Percentiles rank a stretch among this genome's conserved stretches.
These are phyloP conservation scores for Neolamprologus longior DNA, from an alignment of 2,113 vertebrate species.

Conservation along the genomic window DNA sequence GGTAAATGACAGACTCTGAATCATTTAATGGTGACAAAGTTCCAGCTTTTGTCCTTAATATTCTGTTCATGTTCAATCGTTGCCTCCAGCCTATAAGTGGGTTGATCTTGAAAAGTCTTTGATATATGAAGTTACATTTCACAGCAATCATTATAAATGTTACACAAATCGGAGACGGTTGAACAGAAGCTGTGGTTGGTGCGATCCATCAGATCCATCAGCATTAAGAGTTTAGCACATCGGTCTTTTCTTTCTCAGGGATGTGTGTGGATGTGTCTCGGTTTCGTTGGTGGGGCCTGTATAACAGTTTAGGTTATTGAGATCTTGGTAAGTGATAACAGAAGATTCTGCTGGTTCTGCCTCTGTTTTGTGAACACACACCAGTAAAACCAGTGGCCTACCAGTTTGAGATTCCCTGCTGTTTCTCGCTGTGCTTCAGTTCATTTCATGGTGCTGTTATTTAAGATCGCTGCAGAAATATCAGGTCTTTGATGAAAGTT, in stretches of 20 bases:
- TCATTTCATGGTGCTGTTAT: conserved; percentile 53
- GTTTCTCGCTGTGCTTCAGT: conserved; percentile 34
- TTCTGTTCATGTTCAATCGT: neutral
- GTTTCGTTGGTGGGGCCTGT: too few species aligned
- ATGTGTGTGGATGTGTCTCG: neutral
- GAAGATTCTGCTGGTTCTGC: conserved; percentile 3
- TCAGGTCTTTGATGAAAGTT: conserved; percentile 38
- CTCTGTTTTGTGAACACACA: conserved; percentile 59
- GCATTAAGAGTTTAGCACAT: neutral
- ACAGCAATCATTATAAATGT: neutral
- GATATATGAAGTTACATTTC: neutral
- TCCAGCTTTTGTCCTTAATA: neutral
- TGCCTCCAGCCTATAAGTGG: neutral
- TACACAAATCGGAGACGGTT: neutral
- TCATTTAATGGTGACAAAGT: neutral
- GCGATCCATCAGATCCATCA: neutral
- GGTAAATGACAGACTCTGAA: neutral
- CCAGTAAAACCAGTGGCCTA: conserved; percentile 49
- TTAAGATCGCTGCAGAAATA: conserved; percentile 60
- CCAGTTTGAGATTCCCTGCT: conserved; percentile 57
- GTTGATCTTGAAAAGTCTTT: neutral
- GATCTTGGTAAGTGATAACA: neutral
- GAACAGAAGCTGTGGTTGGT: neutral
- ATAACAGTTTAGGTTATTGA: neutral
- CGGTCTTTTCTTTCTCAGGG: neutral